Base-by-base conservation (phyloP, 2,888 invertebrate species). In the Chalcis sispes region DNA sequence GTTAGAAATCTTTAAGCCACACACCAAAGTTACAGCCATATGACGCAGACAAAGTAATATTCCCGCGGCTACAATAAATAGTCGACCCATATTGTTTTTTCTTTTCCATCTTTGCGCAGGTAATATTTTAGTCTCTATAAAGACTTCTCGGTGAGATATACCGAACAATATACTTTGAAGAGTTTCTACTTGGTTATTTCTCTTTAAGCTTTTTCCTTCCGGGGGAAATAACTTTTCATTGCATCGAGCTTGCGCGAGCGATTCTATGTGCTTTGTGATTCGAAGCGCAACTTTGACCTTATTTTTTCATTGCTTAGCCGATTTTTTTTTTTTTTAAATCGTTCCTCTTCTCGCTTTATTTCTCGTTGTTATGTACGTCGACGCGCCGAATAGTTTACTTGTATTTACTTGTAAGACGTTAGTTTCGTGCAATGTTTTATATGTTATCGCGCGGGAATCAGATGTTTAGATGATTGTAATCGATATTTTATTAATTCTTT, bases 21-120 rank as follows among this genome's bases (percentile, higher is more conserved):
- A n/a, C n/a, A n/a, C n/a, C n/a, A n/a, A n/a, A n/a, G n/a, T n/a
- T n/a, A n/a, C n/a, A 13, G 13, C 3, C 3, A 40, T 25, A 42
- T 2, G 13, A 1, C 27, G 29, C 13, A 40, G 48, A 32, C 46
- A 61, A 67, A 74, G 61, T 56, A 67, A 67, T 62, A 61, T 69
- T 42, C 54, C 36, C n/a, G n/a, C n/a, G 62, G 36, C 56, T 69
- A 69, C 69, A 62, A 74, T 74, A 74, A 74, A 69, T 69, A 62
- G 66, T 56, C 69, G 67, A 67, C 67, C 69, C 69, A 74, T 74
- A 67, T 69, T 67, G 42, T 58, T 58, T 18, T 32, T 48, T 8
- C 2, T 8, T 54, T 27, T 32, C 50, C 25, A 48, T 25, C n/a
- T n/a, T 10, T n/a, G n/a, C 25, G 20, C 32, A 27, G 8, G 70